Percentiles rank a stretch among this genome's conserved stretches.
These are phyloP conservation scores for Paedocypris sp. DNA, from an alignment of 2,113 vertebrate species.

Conservation along the genomic window DNA sequence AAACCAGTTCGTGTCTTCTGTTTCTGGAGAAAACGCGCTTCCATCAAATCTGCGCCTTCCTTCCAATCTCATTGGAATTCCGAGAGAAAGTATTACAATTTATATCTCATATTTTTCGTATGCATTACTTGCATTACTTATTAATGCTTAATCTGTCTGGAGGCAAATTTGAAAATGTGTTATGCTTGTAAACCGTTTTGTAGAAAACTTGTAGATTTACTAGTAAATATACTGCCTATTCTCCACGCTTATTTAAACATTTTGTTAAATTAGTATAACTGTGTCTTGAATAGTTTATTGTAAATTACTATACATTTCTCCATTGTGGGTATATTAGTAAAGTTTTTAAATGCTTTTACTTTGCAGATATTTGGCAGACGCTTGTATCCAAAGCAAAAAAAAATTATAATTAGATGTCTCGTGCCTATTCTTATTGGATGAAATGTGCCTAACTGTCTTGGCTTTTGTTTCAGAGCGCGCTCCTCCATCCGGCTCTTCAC, in stretches of 20 bases:
- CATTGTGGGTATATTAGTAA: too few relatives aligned
- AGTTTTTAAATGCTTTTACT: too few relatives aligned
- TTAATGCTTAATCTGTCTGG: too few relatives aligned
- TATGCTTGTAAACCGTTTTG: too few relatives aligned
- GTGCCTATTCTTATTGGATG: neutral
- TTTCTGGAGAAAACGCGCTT: conserved; percentile 41
- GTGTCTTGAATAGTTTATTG: too few relatives aligned
- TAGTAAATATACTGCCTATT: too few relatives aligned
- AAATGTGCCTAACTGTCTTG: neutral
- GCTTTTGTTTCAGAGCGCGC: conserved; percentile 40
- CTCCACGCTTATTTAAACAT: neutral
- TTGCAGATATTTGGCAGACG: too few relatives aligned
- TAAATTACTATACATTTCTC: too few relatives aligned
- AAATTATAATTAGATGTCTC: too few relatives aligned
- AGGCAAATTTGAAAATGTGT: too few relatives aligned
- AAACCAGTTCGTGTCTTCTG: conserved; percentile 51
- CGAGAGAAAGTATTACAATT: conserved; percentile 51
- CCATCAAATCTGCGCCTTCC: conserved; percentile 59
- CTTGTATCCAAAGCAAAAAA: too few relatives aligned
- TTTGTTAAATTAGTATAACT: neutral
- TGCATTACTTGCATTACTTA: neutral
- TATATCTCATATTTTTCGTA: neutral
- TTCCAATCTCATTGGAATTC: conserved; percentile 55
- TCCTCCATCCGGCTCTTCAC: conserved; percentile 35
- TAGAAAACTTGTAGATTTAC: too few relatives aligned